A percentile compares a stretch with the other conserved stretches of the same genome.
Evolutionary conservation across 2,888 invertebrate genomes (phyloP).

Genomic region (Drosophila borborema): DNA sequence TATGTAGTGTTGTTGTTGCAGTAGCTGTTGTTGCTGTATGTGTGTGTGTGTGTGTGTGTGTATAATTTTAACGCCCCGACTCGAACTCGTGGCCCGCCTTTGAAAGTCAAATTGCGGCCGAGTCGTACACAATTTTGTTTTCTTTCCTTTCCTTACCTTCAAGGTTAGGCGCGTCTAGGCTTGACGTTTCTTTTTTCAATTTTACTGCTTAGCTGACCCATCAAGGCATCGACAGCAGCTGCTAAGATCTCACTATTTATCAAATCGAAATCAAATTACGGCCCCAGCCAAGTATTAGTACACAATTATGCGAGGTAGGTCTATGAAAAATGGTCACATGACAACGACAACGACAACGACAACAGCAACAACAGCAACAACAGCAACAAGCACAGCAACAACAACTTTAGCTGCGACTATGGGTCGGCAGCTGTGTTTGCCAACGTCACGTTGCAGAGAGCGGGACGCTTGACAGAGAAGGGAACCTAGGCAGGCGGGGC

Average conservation of each 20-base stretch:
- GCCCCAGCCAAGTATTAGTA: slow-evolving; percentile 21
- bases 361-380: background rate
- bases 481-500: background rate
- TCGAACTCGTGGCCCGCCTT: slow-evolving; percentile 53
- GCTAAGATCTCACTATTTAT: slow-evolving; percentile 49
- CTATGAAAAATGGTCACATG: slow-evolving; percentile 74
- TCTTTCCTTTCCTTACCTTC: slow-evolving; percentile 11
- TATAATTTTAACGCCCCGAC: slow-evolving; percentile 60
- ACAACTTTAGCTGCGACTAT: slow-evolving; percentile 39
- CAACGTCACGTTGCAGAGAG: slow-evolving; percentile 42
- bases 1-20: background rate
- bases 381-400: slow-evolving; percentile 18
- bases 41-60: slow-evolving; percentile 18
- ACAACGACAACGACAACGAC: slow-evolving; percentile 28
- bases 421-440: slow-evolving; percentile 76
- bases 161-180: slow-evolving; percentile 58
- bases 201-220: slow-evolving; percentile 29
- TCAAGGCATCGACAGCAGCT: slow-evolving; percentile 45
- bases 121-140: slow-evolving; percentile 12
- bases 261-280: slow-evolving; percentile 59
- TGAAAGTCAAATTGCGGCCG: slow-evolving; percentile 44
- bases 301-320: slow-evolving; percentile 33
- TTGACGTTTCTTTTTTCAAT: background rate
- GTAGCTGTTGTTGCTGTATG: background rate
- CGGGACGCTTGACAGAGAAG: background rate